Evolutionary conservation across 2,113 vertebrate species (phyloP).

Genomic region (Brachionichthys hirsutus): DNA sequence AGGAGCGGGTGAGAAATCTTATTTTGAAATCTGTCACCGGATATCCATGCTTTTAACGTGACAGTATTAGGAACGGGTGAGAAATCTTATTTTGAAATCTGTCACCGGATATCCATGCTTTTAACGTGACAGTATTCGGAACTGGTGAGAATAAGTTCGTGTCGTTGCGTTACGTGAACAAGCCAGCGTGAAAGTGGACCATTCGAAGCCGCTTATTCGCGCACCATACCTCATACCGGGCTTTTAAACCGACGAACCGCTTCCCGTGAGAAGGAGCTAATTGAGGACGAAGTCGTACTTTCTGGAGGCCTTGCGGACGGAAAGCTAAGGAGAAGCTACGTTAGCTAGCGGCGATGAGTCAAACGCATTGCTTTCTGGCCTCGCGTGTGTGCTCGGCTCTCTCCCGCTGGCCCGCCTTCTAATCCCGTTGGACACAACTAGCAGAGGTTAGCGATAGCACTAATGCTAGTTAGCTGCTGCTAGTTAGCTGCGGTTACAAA

Average conservation of each 20-base stretch:
- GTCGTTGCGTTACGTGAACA: slow-evolving; percentile 37
- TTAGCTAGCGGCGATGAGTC: slow-evolving; percentile 57
- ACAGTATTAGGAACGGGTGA: slow-evolving; percentile 4
- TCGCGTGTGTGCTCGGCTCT: slow-evolving; percentile 38
- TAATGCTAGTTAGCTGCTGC: no score
- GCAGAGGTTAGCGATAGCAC: no score
- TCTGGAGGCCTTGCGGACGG: slow-evolving; percentile 17
- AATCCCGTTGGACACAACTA: slow-evolving; percentile 21
- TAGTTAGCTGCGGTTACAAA: slow-evolving; percentile 11
- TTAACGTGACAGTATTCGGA: background rate
- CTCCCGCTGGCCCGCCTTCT: slow-evolving; percentile 21
- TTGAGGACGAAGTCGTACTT: slow-evolving; percentile 25
- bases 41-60: background rate
- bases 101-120: slow-evolving; percentile 22
- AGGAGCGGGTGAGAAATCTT: slow-evolving; percentile 29
- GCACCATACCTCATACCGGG: no score
- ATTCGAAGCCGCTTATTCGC: background rate
- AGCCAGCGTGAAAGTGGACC: background rate
- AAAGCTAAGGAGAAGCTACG: slow-evolving; percentile 35
- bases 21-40: slow-evolving; percentile 47
- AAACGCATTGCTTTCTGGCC: slow-evolving; percentile 31
- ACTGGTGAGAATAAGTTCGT: slow-evolving; percentile 34
- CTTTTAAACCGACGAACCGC: no score
- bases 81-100: slow-evolving; percentile 50
- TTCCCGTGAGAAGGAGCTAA: background rate